Percentiles rank a stretch among this genome's conserved stretches.
Evolutionary conservation across 1,140 invertebrate species (phyloP).

Genomic region (Caerostris darwini): DNA sequence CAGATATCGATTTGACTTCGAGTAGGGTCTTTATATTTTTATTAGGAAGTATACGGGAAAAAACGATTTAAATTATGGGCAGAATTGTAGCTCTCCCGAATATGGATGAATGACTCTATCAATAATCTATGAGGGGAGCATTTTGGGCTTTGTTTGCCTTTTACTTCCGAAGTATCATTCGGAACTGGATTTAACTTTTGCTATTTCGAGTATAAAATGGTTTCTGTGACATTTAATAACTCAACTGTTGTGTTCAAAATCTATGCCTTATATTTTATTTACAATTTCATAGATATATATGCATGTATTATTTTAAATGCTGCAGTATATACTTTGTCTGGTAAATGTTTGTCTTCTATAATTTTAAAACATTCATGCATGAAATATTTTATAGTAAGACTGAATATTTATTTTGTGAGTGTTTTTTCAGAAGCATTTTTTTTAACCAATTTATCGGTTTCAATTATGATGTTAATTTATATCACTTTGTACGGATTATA

Average conservation of each 20-base stretch:
- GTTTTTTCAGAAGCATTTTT: too few relatives aligned
- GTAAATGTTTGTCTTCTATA: too few relatives aligned
- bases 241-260: not conserved
- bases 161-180: not conserved
- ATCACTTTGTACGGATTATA: too few relatives aligned
- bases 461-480: too few relatives aligned
- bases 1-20: slow-evolving; percentile 58
- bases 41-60: slow-evolving; percentile 52
- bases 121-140: slow-evolving; percentile 6
- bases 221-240: slow-evolving; percentile 1
- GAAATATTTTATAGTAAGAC: too few relatives aligned
- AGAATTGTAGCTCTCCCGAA: not conserved
- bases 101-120: slow-evolving; percentile 38
- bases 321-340: too few relatives aligned
- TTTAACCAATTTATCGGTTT: too few relatives aligned
- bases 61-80: slow-evolving; percentile 66
- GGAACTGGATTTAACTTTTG: not conserved
- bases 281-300: too few relatives aligned
- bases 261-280: too few relatives aligned
- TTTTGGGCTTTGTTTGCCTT: slow-evolving; percentile 8
- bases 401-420: too few relatives aligned
- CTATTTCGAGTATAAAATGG: not conserved
- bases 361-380: too few relatives aligned
- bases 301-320: too few relatives aligned
- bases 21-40: slow-evolving; percentile 66